These are phyloP conservation scores for Heliconius charithonia DNA, from an alignment of 2,888 invertebrate species.

Conservation along the genomic window DNA sequence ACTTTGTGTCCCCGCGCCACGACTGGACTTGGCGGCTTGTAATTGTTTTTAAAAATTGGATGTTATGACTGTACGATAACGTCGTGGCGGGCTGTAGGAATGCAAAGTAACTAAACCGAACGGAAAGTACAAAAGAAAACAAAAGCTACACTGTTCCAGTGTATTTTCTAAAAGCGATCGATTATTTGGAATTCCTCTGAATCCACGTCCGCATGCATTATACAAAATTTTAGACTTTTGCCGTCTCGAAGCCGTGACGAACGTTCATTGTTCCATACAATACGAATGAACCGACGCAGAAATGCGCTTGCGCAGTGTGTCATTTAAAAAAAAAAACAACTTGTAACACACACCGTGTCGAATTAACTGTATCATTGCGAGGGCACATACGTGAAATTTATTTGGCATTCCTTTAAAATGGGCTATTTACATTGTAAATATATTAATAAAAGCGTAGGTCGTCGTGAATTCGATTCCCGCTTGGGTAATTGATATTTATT, in stretches of 20 bases:
- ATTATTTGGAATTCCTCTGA: conserved; percentile 45
- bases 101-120: conserved; percentile 22
- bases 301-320: conserved; percentile 22
- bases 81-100: conserved; percentile 19
- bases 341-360: conserved; percentile 37
- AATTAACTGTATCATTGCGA: conserved; percentile 38
- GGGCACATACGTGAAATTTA: conserved; percentile 34
- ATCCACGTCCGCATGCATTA: conserved; percentile 30
- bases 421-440: neutral
- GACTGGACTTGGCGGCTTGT: no score
- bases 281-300: conserved; percentile 24
- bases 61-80: conserved; percentile 8
- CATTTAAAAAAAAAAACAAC: conserved; percentile 26
- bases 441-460: neutral
- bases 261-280: conserved; percentile 45
- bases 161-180: conserved; percentile 41
- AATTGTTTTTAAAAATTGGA: no score
- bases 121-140: conserved; percentile 31
- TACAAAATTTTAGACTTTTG: conserved; percentile 22
- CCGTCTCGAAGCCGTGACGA: conserved; percentile 43
- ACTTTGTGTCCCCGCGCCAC: no score
- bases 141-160: conserved; percentile 33
- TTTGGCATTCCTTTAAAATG: conserved; percentile 22
- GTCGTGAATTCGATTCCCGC: no score
- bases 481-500: no score